phyloP scores from a whole-genome alignment of 1,140 invertebrate genomes.

The Ostrea denselamellosa region DNA sequence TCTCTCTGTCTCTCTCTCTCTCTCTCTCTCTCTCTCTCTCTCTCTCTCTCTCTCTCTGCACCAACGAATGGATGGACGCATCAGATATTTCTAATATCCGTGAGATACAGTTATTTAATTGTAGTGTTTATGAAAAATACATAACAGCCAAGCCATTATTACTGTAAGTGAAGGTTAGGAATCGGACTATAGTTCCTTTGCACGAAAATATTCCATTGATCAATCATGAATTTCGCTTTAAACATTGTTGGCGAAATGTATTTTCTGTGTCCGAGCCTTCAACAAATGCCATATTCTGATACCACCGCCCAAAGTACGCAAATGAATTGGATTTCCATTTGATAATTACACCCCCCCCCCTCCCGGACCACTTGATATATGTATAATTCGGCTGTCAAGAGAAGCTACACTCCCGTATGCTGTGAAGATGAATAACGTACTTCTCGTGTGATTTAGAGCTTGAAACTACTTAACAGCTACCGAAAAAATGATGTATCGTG shows the following conservation, averaged over 20 bases:
- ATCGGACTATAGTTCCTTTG: neutral
- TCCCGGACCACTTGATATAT: too few relatives aligned
- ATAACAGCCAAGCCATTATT: neutral
- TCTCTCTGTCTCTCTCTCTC: neutral
- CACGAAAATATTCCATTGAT: neutral
- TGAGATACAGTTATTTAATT: slow-evolving; percentile 1
- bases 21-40: neutral
- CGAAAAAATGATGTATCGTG: too few relatives aligned
- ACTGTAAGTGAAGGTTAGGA: neutral
- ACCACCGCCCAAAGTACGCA: too few relatives aligned
- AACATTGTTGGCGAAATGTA: neutral
- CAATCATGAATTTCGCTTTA: neutral
- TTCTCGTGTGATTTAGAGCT: too few relatives aligned
- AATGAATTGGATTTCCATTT: too few relatives aligned
- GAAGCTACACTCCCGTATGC: too few relatives aligned
- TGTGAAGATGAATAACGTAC: too few relatives aligned
- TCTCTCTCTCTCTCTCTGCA: neutral
- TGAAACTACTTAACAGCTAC: too few relatives aligned
- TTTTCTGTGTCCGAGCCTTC: too few relatives aligned
- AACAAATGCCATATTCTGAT: too few relatives aligned
- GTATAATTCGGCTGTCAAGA: too few relatives aligned
- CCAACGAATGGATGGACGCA: neutral
- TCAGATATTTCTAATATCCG: neutral
- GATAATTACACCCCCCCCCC: too few relatives aligned
- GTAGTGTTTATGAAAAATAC: slow-evolving; percentile 18